These are phyloP conservation scores for Esox masquinongy DNA, from an alignment of 2,797 vertebrate species.

Conservation along the genomic window DNA sequence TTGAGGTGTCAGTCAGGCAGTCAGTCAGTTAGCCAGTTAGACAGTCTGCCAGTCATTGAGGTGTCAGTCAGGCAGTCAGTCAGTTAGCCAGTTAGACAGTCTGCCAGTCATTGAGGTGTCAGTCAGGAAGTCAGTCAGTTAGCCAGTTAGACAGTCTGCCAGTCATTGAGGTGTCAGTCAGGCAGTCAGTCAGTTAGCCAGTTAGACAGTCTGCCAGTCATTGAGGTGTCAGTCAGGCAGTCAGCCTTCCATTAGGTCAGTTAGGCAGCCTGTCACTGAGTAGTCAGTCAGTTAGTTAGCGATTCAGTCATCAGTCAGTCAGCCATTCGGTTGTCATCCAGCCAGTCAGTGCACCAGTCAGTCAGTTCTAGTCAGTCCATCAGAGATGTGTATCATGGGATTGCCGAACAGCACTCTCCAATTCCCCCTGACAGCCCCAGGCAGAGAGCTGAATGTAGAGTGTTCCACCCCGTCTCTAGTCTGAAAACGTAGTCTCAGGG, in stretches of 20 bases:
- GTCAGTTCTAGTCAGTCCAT: slow-evolving; percentile 16
- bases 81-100: too few species aligned
- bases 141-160: too few species aligned
- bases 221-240: background rate
- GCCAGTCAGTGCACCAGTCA: slow-evolving; percentile 22
- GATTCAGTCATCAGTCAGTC: too few species aligned
- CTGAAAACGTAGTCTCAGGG: background rate
- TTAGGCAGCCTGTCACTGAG: slow-evolving; percentile 17
- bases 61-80: too few species aligned
- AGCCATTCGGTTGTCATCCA: background rate
- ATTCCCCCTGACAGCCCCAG: slow-evolving; percentile 29
- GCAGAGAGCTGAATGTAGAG: slow-evolving; percentile 39
- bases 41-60: too few species aligned
- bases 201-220: slow-evolving; percentile 7
- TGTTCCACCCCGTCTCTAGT: background rate
- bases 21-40: too few species aligned
- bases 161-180: background rate
- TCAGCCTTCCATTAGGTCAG: slow-evolving; percentile 23
- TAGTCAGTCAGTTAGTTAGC: slow-evolving; percentile 9
- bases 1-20: too few species aligned
- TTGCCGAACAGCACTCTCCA: slow-evolving; percentile 28
- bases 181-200: slow-evolving; percentile 28
- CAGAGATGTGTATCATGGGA: slow-evolving; percentile 6
- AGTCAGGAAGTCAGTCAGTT: too few species aligned
- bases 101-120: too few species aligned